Percentiles rank a stretch among this genome's conserved stretches.
Evolutionary conservation across 2,888 invertebrate genomes (phyloP).

Genomic region (Neuroscelio doddi): DNA sequence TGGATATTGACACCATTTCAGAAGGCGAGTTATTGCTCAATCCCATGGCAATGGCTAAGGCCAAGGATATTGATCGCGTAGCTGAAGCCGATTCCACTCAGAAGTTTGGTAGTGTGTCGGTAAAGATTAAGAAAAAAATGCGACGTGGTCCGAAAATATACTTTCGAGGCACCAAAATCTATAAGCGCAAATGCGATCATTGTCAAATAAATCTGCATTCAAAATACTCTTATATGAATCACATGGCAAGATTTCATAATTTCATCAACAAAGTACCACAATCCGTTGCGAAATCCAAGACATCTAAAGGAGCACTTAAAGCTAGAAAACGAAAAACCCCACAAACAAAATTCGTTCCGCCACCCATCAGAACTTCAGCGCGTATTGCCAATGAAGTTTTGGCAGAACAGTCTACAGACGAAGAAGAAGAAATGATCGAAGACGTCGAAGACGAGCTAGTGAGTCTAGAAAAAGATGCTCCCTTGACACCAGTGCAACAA

Average conservation of each 20-base stretch:
- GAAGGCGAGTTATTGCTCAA: constrained; percentile 59
- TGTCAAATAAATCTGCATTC: constrained; percentile 67
- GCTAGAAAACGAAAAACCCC: constrained; percentile 5
- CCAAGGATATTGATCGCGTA: constrained; percentile 54
- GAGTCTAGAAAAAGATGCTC: constrained; percentile 60
- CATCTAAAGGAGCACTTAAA: background rate
- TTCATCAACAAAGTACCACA: constrained; percentile 2
- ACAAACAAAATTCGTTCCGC: constrained; percentile 8
- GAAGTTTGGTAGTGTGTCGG: constrained; percentile 39
- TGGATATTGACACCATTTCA: constrained; percentile 56
- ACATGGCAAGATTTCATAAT: constrained; percentile 65
- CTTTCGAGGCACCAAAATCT: constrained; percentile 58
- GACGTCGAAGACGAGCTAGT: constrained; percentile 60
- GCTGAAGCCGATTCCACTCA: constrained; percentile 67
- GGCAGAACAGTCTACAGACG: constrained; percentile 15
- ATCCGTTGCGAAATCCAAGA: background rate
- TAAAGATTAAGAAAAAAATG: constrained; percentile 51
- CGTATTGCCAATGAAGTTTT: constrained; percentile 15
- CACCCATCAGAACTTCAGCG: constrained; percentile 20
- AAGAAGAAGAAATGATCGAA: constrained; percentile 43
- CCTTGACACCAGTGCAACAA: constrained; percentile 66
- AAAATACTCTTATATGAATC: constrained; percentile 61
- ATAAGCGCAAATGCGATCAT: constrained; percentile 62
- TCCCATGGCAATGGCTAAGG: constrained; percentile 53
- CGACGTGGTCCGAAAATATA: constrained; percentile 64